Conservation (phyloP, 2,888 invertebrate species). For the Palloptera scutellata region DNA sequence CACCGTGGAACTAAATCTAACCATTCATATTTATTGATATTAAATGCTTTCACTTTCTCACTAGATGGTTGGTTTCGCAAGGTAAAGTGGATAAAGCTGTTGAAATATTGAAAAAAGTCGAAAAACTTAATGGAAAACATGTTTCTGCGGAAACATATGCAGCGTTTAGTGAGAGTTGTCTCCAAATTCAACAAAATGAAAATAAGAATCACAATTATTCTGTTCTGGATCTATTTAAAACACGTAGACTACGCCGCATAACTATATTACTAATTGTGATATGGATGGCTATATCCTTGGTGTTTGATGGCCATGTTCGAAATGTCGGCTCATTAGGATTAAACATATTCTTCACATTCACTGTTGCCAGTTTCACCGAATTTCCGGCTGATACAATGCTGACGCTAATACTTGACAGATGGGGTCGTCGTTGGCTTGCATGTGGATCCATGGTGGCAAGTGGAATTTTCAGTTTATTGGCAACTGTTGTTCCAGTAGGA, state of each 20-base stretch:
- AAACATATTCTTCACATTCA: slow-evolving; percentile 85
- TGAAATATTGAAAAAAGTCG: slow-evolving; percentile 79
- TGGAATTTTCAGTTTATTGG: slow-evolving; percentile 80
- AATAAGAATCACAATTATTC: slow-evolving; percentile 76
- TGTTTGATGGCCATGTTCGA: slow-evolving; percentile 88
- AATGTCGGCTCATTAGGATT: slow-evolving; percentile 85
- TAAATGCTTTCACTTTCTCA: slow-evolving; percentile 13
- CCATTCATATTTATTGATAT: slow-evolving; percentile 9
- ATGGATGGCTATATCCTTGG: slow-evolving; percentile 90
- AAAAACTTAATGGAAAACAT: slow-evolving; percentile 78
- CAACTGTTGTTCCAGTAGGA: slow-evolving; percentile 75
- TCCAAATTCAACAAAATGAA: slow-evolving; percentile 76
- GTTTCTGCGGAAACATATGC: slow-evolving; percentile 78
- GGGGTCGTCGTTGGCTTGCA: slow-evolving; percentile 87
- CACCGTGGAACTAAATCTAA: background rate
- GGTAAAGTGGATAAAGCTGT: slow-evolving; percentile 83
- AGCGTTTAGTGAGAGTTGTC: slow-evolving; percentile 73
- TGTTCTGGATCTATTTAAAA: slow-evolving; percentile 81
- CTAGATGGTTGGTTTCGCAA: slow-evolving; percentile 85
- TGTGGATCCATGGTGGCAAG: slow-evolving; percentile 82
- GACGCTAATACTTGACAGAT: slow-evolving; percentile 76
- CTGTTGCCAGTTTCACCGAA: slow-evolving; percentile 84
- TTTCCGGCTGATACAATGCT: slow-evolving; percentile 85
- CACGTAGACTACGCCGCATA: slow-evolving; percentile 78
- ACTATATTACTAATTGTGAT: slow-evolving; percentile 81